Percentiles rank a stretch among this genome's conserved stretches.
Evolutionary conservation across 2,113 vertebrate genomes (phyloP).

Genomic region (Ramphastos sulfuratus): DNA sequence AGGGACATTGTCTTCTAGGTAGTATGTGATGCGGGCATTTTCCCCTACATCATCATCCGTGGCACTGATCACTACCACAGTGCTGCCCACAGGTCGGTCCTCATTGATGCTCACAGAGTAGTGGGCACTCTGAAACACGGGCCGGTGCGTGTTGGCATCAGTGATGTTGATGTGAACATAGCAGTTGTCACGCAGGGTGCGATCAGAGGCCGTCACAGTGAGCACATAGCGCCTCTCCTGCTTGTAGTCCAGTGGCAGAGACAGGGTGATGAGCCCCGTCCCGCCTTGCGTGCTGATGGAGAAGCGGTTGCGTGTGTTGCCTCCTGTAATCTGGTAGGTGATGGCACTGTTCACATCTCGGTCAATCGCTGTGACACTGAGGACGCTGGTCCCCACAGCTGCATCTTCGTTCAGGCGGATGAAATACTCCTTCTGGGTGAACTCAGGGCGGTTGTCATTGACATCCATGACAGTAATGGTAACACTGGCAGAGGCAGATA

Average conservation of each 20-base stretch:
- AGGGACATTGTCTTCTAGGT: conserved; percentile 93
- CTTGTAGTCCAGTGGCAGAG: conserved; percentile 96
- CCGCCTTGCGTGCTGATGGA: conserved; percentile 94
- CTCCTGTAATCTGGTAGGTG: conserved; percentile 96
- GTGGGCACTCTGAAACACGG: conserved; percentile 96
- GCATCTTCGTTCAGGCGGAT: conserved; percentile 95
- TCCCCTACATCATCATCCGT: conserved; percentile 96
- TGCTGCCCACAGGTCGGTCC: conserved; percentile 91
- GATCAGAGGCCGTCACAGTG: conserved; percentile 93
- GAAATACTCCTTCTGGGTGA: conserved; percentile 93
- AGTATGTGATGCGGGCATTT: conserved; percentile 93
- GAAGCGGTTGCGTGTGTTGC: conserved; percentile 96
- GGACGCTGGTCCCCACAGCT: conserved; percentile 90
- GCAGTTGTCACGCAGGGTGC: conserved; percentile 94
- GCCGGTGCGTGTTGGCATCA: conserved; percentile 95
- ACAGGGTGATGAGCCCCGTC: conserved; percentile 88
- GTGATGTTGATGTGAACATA: conserved; percentile 97
- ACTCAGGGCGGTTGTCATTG: conserved; percentile 96
- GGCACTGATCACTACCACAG: conserved; percentile 94
- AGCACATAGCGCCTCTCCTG: conserved; percentile 95
- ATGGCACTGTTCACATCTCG: conserved; percentile 96
- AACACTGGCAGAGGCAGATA: conserved; percentile 94
- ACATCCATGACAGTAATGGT: conserved; percentile 97
- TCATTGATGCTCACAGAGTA: conserved; percentile 94
- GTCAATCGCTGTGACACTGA: conserved; percentile 91